Percentiles rank a stretch among this genome's conserved stretches.
phyloP scores from a whole-genome alignment of 2,113 vertebrate species.

The Microcebus lehilahytsara region DNA sequence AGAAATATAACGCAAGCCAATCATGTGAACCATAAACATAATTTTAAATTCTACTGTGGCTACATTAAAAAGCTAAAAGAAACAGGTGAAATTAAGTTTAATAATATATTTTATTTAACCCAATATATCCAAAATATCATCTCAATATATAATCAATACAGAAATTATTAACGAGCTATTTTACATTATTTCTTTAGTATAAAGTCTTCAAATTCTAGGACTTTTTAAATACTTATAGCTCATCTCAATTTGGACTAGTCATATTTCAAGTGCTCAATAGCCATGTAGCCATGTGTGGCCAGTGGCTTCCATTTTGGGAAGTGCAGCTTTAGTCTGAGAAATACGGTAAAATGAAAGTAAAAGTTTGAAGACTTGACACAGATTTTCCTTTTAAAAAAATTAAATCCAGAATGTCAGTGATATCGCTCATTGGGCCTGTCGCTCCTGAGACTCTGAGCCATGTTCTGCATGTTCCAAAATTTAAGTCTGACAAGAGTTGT shows the following conservation, averaged over 20 bases:
- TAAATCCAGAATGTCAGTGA: conserved; percentile 4
- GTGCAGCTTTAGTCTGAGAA: neutral
- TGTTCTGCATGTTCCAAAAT: conserved; percentile 4
- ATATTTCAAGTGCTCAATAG: neutral
- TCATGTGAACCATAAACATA: neutral
- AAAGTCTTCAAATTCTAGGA: neutral
- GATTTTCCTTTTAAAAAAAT: conserved; percentile 25
- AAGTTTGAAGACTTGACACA: neutral
- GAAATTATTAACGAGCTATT: neutral
- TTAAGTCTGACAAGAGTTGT: conserved; percentile 7
- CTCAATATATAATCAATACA: neutral
- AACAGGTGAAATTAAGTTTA: neutral
- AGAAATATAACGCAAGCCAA: neutral
- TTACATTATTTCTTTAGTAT: neutral
- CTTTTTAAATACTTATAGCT: neutral
- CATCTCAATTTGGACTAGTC: neutral
- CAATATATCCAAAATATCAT: neutral
- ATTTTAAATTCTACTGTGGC: neutral
- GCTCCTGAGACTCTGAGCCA: neutral
- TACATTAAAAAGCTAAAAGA: neutral
- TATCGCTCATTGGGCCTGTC: neutral
- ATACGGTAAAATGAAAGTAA: conserved; percentile 29
- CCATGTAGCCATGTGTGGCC: neutral
- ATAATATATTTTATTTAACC: neutral
- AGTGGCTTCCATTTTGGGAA: neutral